Percentiles rank a stretch among this genome's conserved stretches.
phyloP scores from a whole-genome alignment of 2,888 invertebrate species.

The Octonoba sinensis region DNA sequence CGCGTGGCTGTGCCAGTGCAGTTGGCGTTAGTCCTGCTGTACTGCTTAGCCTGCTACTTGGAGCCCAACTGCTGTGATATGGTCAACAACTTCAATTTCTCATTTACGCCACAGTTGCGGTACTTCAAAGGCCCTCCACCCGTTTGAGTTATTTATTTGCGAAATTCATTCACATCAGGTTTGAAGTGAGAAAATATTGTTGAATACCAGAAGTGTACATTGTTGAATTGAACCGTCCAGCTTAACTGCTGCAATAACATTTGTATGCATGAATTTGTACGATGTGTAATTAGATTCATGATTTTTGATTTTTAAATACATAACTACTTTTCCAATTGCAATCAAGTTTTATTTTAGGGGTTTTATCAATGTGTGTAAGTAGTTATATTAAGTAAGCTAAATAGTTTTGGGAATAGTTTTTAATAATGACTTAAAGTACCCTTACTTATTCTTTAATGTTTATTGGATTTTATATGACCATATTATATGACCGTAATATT shows the following conservation, averaged over 20 bases:
- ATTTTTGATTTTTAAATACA: background rate
- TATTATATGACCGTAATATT: too few species aligned
- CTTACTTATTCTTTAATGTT: too few species aligned
- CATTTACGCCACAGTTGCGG: slow-evolving; percentile 82
- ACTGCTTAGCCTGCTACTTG: slow-evolving; percentile 81
- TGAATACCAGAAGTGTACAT: background rate
- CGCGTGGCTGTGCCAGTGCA: slow-evolving; percentile 80
- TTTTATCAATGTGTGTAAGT: too few species aligned
- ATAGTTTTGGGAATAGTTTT: too few species aligned
- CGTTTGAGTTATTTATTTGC: slow-evolving; percentile 72
- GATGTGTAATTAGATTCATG: background rate
- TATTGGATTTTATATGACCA: too few species aligned
- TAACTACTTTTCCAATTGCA: too few species aligned
- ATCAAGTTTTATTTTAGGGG: too few species aligned
- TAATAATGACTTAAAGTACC: too few species aligned
- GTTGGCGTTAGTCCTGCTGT: slow-evolving; percentile 80
- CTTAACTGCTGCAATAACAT: background rate
- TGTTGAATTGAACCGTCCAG: slow-evolving; percentile 23
- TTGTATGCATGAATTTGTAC: background rate
- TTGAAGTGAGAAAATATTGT: too few species aligned
- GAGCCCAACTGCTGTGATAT: slow-evolving; percentile 85
- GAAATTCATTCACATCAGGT: background rate
- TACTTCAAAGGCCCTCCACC: slow-evolving; percentile 87
- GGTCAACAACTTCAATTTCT: slow-evolving; percentile 81
- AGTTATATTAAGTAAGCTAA: too few species aligned